A percentile compares a stretch with the other conserved stretches of the same genome.
Evolutionary conservation across 2,113 vertebrate genomes (phyloP).

Genomic region (Fregetta grallaria): DNA sequence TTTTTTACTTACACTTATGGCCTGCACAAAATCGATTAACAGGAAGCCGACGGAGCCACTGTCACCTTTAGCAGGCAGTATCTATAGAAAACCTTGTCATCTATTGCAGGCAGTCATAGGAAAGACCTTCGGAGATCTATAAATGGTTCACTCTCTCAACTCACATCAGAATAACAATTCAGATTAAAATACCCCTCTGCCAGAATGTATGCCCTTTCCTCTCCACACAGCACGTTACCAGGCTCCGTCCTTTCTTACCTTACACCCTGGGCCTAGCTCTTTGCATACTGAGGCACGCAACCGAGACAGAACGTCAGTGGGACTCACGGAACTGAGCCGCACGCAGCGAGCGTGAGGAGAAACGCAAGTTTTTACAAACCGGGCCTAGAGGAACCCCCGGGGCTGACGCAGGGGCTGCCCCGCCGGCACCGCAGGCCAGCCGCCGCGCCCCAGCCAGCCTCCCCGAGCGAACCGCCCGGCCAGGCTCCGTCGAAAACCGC

Average conservation of each 20-base stretch:
- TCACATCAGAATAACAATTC: background rate
- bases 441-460: too few relatives aligned
- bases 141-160: background rate
- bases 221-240: too few relatives aligned
- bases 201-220: rapidly evolving
- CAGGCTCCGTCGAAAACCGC: too few relatives aligned
- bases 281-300: rapidly evolving
- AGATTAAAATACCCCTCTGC: rapidly evolving
- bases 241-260: background rate
- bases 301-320: rapidly evolving
- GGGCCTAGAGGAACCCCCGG: rapidly evolving
- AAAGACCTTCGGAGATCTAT: rapidly evolving
- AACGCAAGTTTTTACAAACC: rapidly evolving
- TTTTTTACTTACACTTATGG: background rate
- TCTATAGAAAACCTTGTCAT: background rate
- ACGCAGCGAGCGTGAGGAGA: rapidly evolving
- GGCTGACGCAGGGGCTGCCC: rapidly evolving
- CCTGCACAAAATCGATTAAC: background rate
- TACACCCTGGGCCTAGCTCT: background rate
- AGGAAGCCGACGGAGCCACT: background rate
- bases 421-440: too few relatives aligned
- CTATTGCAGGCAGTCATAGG: rapidly evolving
- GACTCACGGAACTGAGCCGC: too few relatives aligned
- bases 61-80: background rate
- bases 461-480: background rate